Conservation (phyloP, 1,140 invertebrate species). For the Dendroctonus valens region DNA sequence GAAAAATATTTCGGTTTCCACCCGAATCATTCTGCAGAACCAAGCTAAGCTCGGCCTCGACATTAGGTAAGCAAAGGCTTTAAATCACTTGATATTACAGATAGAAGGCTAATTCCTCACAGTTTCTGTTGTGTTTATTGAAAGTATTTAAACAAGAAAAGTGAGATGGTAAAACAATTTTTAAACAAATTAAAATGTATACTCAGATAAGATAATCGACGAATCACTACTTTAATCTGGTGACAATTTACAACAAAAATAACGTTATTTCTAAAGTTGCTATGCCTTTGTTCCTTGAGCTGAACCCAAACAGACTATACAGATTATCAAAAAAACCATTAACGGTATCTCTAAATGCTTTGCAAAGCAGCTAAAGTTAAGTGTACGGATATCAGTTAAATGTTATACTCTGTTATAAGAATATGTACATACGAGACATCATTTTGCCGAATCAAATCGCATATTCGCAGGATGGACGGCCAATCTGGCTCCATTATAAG, state of each 20-base stretch:
- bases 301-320: background rate
- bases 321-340: background rate
- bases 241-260: background rate
- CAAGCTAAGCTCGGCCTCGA: too few species aligned
- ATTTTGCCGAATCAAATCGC: constrained; percentile 90
- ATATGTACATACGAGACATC: constrained; percentile 90
- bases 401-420: background rate
- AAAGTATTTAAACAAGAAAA: too few species aligned
- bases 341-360: background rate
- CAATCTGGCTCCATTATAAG: constrained; percentile 91
- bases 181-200: constrained; percentile 3
- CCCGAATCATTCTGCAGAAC: too few species aligned
- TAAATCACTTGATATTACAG: too few species aligned
- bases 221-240: background rate
- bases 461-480: constrained; percentile 88
- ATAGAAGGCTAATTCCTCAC: too few species aligned
- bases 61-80: too few species aligned
- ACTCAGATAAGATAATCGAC: background rate
- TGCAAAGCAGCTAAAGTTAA: background rate
- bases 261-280: too few species aligned
- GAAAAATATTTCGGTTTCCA: too few species aligned
- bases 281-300: too few species aligned
- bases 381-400: background rate
- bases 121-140: too few species aligned
- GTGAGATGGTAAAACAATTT: background rate